Percentiles rank a stretch among this genome's conserved stretches.
Conservation (phyloP, 2,888 invertebrate genomes). For the Calameuta pallipes region DNA sequence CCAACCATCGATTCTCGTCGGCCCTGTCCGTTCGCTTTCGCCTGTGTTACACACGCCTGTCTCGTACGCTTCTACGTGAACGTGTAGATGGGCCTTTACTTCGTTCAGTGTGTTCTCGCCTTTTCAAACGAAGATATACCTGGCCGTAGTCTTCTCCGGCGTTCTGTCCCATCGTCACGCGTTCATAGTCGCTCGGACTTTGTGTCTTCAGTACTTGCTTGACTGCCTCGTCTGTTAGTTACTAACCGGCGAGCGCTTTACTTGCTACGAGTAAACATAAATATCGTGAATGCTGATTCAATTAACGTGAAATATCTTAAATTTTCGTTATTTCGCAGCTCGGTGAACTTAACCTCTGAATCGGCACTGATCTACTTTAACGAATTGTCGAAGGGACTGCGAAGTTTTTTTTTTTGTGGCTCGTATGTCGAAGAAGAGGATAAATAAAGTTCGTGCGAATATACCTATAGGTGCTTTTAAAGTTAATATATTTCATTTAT, state of each 20-base stretch:
- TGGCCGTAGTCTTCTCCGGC: neutral
- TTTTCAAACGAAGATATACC: neutral
- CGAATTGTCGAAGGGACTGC: neutral
- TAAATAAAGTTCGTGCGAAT: neutral
- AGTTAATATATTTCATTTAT: neutral
- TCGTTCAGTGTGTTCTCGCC: neutral
- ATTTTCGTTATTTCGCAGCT: neutral
- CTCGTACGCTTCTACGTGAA: slow-evolving; percentile 4
- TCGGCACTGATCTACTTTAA: neutral
- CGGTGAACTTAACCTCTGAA: neutral
- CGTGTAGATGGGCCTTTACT: neutral
- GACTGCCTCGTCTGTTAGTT: neutral
- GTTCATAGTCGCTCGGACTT: neutral
- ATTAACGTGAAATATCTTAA: neutral
- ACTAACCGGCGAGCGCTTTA: neutral
- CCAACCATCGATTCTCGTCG: neutral
- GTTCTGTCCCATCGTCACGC: neutral
- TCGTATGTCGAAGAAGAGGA: neutral
- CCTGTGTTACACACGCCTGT: neutral
- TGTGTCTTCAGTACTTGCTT: neutral
- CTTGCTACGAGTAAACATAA: neutral
- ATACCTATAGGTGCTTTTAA: neutral
- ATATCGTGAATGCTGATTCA: neutral
- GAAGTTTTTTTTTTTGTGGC: neutral
- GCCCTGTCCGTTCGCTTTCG: slow-evolving; percentile 7